phyloP scores from a whole-genome alignment of 2,888 invertebrate genomes.

The Elmis aenea region DNA sequence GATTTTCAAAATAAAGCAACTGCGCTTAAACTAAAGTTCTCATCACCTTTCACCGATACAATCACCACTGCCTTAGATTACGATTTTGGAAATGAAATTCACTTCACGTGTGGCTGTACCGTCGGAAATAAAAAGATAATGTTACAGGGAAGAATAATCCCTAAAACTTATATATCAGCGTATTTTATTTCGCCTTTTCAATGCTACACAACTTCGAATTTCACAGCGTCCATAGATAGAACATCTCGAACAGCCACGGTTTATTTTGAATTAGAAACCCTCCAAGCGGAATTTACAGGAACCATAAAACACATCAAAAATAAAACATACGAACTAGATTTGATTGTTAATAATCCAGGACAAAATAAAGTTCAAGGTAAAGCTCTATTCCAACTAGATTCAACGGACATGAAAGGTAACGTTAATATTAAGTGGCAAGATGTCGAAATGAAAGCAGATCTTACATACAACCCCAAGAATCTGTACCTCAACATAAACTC shows the following conservation, averaged over 20 bases:
- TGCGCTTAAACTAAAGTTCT: background rate
- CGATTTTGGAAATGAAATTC: slow-evolving; percentile 1
- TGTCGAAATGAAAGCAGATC: slow-evolving; percentile 4
- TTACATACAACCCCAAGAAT: slow-evolving; percentile 11
- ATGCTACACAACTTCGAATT: slow-evolving; percentile 5
- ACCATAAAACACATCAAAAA: slow-evolving; percentile 2
- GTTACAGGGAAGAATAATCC: background rate
- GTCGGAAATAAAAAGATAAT: slow-evolving; percentile 5
- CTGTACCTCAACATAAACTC: too few relatives aligned
- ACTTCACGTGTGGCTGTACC: slow-evolving; percentile 1
- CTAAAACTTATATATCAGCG: slow-evolving; percentile 2
- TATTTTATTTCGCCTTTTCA: slow-evolving; percentile 7
- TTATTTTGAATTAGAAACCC: slow-evolving; percentile 5
- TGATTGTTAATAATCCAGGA: slow-evolving; percentile 7
- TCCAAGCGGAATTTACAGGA: slow-evolving; percentile 8
- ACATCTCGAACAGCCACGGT: slow-evolving; percentile 1
- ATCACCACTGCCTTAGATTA: slow-evolving; percentile 4
- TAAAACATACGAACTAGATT: slow-evolving; percentile 7
- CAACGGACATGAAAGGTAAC: slow-evolving; percentile 9
- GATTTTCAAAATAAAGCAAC: background rate
- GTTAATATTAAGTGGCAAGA: slow-evolving; percentile 10
- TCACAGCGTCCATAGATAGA: slow-evolving; percentile 4
- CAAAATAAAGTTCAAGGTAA: slow-evolving; percentile 8
- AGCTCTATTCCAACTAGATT: slow-evolving; percentile 4
- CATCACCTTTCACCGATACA: slow-evolving; percentile 7